Evolutionary conservation across 2,797 vertebrate species (phyloP).

Genomic region (Sarcoramphus papa): DNA sequence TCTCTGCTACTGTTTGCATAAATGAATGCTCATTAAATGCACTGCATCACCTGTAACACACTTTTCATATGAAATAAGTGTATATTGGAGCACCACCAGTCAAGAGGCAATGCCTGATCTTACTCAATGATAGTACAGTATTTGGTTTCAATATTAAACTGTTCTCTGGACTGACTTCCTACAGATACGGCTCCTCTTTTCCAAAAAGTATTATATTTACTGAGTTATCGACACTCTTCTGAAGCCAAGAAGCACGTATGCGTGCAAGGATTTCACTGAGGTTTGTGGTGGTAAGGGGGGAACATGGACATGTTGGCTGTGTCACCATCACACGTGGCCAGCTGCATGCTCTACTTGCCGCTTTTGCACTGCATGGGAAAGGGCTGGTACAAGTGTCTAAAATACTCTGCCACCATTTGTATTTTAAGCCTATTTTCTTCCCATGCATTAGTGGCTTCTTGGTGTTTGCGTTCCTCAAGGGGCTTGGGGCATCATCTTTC

Average conservation of each 20-base stretch:
- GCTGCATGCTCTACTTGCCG: neutral
- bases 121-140: neutral
- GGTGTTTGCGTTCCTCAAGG: neutral
- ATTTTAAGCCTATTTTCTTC: neutral
- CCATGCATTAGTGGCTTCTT: neutral
- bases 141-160: neutral
- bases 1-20: neutral
- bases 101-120: neutral
- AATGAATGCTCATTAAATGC: neutral
- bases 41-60: neutral
- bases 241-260: neutral
- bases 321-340: neutral
- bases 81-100: neutral
- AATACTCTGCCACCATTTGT: neutral
- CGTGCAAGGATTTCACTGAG: neutral
- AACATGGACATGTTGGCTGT: accelerated
- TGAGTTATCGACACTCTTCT: neutral
- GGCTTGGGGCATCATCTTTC: neutral
- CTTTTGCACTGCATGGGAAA: neutral
- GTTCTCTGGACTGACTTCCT: neutral
- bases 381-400: neutral
- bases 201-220: neutral
- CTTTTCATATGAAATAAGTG: neutral
- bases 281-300: neutral
- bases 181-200: neutral